Base-by-base conservation (phyloP, 1,140 invertebrate genomes). In the Trachymyrmex cornetzi region DNA sequence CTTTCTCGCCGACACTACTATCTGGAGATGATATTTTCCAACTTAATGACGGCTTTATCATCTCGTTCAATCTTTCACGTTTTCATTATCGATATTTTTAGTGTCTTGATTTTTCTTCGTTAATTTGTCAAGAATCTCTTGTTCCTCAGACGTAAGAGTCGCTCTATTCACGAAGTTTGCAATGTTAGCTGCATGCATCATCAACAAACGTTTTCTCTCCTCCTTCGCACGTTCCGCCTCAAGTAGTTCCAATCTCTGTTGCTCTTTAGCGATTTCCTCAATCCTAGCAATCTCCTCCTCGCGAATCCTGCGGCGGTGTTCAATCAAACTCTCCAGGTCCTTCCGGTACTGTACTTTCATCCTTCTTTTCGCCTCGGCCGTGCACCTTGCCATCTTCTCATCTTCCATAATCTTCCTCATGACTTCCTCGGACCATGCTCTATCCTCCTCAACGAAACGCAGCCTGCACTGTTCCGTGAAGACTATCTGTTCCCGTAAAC, bases 201-300 rank as follows among this genome's bases (percentile, higher is more conserved):
- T 48, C 34, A 95, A 77, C 34, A 95, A 87, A n/a, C 69, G 71
- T 57, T 84, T 89, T 12, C 93, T 92, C 9, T 93, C 88, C 0
- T 90, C 89, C 4, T 69, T 87, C 1, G 91, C 71, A 12, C 64
- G 75, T 19, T 91, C 69, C 11, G 24, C 48, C 19, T 50, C 55
- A 3, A 98, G 95, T 81, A 97, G 97, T 89, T 99, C 98, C 94
- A 98, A 97, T 90, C 96, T 94, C 92, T 97, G 96, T 95, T 99
- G 98, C 97, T 98, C 94, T 98, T 98, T 38, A 98, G 96, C 69
- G 3, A 66, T 72, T n/a, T 82, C 19, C 38, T 88, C 80, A 12
- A 90, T 85, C 16, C 30, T 85, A 0, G 44, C 38, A 53, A 93
- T 55, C 19, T 94, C 91, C 3, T 87, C 27, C 5, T 92, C 90